Evolutionary conservation across 2,888 invertebrate species (phyloP).

Genomic region (Xanthia icteritia): DNA sequence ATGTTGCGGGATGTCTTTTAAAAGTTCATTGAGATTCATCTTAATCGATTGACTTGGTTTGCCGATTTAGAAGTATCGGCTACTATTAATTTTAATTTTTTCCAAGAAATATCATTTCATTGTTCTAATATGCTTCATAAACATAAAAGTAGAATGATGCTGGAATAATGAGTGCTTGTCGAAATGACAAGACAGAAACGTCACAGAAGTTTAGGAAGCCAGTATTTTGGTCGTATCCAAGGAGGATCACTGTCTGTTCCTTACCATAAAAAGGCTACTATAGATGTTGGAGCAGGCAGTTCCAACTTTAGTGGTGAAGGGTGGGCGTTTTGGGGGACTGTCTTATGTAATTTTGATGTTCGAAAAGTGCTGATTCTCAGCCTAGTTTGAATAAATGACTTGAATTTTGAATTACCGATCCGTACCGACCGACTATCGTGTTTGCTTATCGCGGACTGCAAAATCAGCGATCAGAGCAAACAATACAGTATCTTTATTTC

Average conservation of each 20-base stretch:
- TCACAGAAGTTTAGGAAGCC: constrained; percentile 18
- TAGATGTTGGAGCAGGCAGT: too few species aligned
- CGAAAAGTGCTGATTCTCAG: too few species aligned
- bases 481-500: background rate
- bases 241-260: constrained; percentile 9
- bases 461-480: background rate
- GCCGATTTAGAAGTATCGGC: constrained; percentile 25
- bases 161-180: background rate
- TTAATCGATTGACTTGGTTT: constrained; percentile 22
- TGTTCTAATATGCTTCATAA: background rate
- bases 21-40: constrained; percentile 45
- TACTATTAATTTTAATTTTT: constrained; percentile 12
- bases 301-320: too few species aligned
- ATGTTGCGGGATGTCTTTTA: constrained; percentile 44
- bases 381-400: too few species aligned
- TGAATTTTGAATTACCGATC: too few species aligned
- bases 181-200: constrained; percentile 23
- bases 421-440: too few species aligned
- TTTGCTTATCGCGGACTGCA: too few species aligned
- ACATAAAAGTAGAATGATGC: background rate
- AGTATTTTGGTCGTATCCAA: constrained; percentile 21
- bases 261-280: background rate
- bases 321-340: too few species aligned
- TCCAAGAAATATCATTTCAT: constrained; percentile 30
- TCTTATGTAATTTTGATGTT: too few species aligned